These are phyloP conservation scores for Dryobotodes eremita DNA, from an alignment of 2,888 invertebrate genomes.

Conservation along the genomic window DNA sequence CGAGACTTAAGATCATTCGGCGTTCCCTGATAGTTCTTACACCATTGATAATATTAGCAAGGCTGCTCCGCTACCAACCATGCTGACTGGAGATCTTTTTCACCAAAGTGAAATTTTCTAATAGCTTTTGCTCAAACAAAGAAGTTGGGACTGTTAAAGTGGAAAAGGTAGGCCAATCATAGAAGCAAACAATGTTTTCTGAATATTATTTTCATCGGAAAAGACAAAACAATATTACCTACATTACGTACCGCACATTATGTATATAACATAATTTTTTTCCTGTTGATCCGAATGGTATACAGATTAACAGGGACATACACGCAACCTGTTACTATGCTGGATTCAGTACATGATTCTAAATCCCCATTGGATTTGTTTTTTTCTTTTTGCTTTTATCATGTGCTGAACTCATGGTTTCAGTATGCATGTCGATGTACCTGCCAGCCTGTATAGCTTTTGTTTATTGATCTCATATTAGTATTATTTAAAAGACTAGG, in stretches of 20 bases:
- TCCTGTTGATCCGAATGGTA: constrained; percentile 14
- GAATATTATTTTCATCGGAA: constrained; percentile 2
- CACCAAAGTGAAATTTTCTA: not conserved
- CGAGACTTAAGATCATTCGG: not conserved
- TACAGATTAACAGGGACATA: not conserved
- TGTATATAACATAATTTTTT: not conserved
- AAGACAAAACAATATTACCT: constrained; percentile 8
- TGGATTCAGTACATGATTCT: too few relatives aligned
- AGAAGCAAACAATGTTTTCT: not conserved
- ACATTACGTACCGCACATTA: not conserved
- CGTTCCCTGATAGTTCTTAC: not conserved
- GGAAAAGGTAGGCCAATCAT: constrained; percentile 5
- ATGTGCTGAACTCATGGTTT: too few relatives aligned
- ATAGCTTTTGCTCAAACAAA: not conserved
- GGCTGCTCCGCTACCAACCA: too few relatives aligned
- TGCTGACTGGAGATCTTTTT: not conserved
- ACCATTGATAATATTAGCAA: not conserved
- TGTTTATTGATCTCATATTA: constrained; percentile 34
- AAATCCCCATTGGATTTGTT: too few relatives aligned
- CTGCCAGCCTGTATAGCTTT: not conserved
- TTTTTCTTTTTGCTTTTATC: too few relatives aligned
- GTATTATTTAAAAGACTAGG: not conserved
- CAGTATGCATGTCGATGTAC: too few relatives aligned
- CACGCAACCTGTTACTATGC: too few relatives aligned
- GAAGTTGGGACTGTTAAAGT: not conserved